These are phyloP conservation scores for Taenioides sp. DNA, from an alignment of 2,797 vertebrate species.

Conservation along the genomic window DNA sequence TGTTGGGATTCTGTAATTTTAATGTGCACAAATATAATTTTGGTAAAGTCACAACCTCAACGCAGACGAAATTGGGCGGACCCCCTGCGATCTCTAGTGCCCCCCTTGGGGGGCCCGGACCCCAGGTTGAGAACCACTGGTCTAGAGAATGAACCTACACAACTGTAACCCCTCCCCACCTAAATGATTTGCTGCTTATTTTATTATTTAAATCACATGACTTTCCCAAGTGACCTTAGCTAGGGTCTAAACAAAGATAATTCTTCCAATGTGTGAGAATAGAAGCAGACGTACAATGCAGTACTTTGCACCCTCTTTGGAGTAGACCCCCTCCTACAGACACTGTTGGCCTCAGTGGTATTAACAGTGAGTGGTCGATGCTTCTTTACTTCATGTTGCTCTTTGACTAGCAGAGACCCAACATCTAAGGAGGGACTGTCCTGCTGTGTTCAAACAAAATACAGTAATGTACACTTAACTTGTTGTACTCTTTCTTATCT, in stretches of 20 bases:
- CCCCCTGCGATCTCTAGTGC: too few relatives aligned
- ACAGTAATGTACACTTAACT: too few relatives aligned
- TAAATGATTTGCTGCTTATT: too few relatives aligned
- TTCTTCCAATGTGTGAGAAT: constrained; percentile 46
- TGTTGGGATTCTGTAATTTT: too few relatives aligned
- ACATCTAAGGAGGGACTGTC: constrained; percentile 70
- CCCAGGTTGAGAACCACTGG: too few relatives aligned
- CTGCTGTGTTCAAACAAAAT: constrained; percentile 35
- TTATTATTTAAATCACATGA: constrained; percentile 46
- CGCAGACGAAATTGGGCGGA: too few relatives aligned
- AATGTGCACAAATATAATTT: too few relatives aligned
- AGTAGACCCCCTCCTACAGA: constrained; percentile 58
- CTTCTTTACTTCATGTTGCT: constrained; percentile 65
- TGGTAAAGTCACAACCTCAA: too few relatives aligned
- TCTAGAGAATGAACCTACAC: too few relatives aligned
- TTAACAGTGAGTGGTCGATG: constrained; percentile 43
- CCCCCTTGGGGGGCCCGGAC: too few relatives aligned
- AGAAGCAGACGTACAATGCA: constrained; percentile 53
- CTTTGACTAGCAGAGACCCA: constrained; percentile 72
- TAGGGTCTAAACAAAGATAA: constrained; percentile 25
- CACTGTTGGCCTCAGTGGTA: constrained; percentile 19
- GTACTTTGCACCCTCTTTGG: constrained; percentile 48
- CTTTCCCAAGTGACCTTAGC: constrained; percentile 45
- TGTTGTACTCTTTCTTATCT: too few relatives aligned
- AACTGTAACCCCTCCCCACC: too few relatives aligned